Base-by-base conservation (phyloP, 2,113 vertebrate species). In the Carettochelys insculpta region DNA sequence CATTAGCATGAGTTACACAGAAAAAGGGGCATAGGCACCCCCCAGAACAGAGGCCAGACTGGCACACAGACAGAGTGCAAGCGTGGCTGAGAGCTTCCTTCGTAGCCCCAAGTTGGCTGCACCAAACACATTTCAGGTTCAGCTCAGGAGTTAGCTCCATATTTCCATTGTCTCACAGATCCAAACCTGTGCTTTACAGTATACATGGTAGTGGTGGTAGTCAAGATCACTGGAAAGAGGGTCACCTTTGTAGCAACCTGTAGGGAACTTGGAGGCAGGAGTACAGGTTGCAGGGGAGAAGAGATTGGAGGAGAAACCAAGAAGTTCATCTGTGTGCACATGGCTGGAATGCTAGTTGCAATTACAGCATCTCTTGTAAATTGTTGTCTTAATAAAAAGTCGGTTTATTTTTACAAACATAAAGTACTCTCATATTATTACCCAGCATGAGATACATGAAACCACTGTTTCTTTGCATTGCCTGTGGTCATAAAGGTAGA, bases 101-200 rank as follows among this genome's bases (percentile, higher is more conserved):
- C 8, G 8, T 47, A 47, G 5, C 0, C 20, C 53, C 6, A 2
- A 50, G n/a, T n/a, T 43, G 78, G 52, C 34, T 75, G 65, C 19
- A 17, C 3, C 56, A 20, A 51, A 68, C n/a, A 50, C 29, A 53
- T 4, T n/a, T 76, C 34, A 75, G 10, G n/a, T 43, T 6, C 43
- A 41, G 41, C 38, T 31, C 54, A 52, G 43, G 29, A 43, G 6
- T 31, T 48, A 43, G 24, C 41, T 14, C 41, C 22, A 71, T 24
- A 5, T 31, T 80, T 41, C 43, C 29, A 86, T 12, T 20, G 29
- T n/a, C 38, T 75, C 52, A 34, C n/a, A 12, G 1, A 50, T 41
- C 27, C 25, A 25, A 19, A n/a, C 58, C 2, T 22, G 38, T 25
- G 38, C 38, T 73, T 22, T 73, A 22, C 24, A 43, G 22, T 43